Evolutionary conservation across 2,797 vertebrate species (phyloP), one percentile per base, ranked within the genome.

Genomic region (Danio choprae): DNA sequence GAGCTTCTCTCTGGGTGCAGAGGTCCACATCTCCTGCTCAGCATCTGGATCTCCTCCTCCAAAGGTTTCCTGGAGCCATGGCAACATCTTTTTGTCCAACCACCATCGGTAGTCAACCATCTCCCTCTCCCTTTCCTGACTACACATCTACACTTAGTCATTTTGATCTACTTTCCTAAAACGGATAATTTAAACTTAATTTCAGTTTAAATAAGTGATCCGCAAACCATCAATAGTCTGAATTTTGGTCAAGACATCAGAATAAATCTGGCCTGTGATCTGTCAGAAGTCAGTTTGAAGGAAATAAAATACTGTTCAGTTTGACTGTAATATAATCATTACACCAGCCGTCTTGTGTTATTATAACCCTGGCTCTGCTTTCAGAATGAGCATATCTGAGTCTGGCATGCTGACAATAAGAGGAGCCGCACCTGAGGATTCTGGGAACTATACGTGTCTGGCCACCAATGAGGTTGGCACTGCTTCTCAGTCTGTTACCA

Each of bases 371-470:
- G 59, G 56, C 36, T 79, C 18, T 79, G 67, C 22, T 82, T 86
- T 62, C 91, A 98, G 97, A 86, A 81, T 95, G 87, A 93, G 65
- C 0, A 83, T 91, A 6, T 91, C 93, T 75, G 87, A 91, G n/a
- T 59, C 88, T 63, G 96, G 96, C 2, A 88, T 90, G 51, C 90
- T 98, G 86, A 91, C 90, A 86, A 96, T 98, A 77, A 91, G 70
- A 73, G 92, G 84, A 4, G 91, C 95, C 2, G 81, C 91, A 77
- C 94, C 94, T 36, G 94, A 95, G 88, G 96, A 98, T 87, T 94
- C 95, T 70, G 97, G 97, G 87, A 96, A 95, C 86, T 98, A 98
- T 87, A 96, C 92, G 73, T 98, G 97, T 87, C 83, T 87, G 1
- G 96, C 96, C 11, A 79, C 88, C 86, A 98, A 94, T 0, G 71